Conservation (phyloP, 2,113 vertebrate species). For the Myrmecobius fasciatus region DNA sequence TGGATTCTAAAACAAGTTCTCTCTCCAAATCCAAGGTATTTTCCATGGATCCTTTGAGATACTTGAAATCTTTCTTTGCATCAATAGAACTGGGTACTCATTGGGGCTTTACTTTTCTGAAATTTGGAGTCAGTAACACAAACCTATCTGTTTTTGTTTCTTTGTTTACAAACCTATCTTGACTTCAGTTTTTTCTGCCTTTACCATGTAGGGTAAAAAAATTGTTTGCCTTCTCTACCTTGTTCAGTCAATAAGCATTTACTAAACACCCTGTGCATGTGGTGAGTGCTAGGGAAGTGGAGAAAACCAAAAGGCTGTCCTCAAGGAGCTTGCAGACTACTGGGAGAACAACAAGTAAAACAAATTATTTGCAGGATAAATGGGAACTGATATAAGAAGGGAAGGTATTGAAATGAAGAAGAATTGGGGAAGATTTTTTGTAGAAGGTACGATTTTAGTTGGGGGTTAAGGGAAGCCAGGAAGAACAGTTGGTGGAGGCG, state of each 20-base stretch:
- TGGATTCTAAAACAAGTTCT: too few relatives aligned
- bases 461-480: neutral
- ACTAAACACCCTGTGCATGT: too few relatives aligned
- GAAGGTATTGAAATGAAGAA: neutral
- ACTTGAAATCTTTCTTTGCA: too few relatives aligned
- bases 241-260: neutral
- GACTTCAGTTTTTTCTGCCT: neutral
- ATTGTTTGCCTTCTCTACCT: neutral
- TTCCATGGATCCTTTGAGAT: too few relatives aligned
- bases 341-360: too few relatives aligned
- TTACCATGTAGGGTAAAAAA: neutral
- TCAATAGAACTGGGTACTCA: neutral
- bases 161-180: neutral
- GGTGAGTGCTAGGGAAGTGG: neutral
- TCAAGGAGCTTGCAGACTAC: neutral
- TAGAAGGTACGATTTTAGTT: too few relatives aligned
- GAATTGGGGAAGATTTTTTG: too few relatives aligned
- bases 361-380: too few relatives aligned
- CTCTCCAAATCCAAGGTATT: too few relatives aligned
- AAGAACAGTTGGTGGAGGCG: neutral
- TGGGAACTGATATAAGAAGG: too few relatives aligned
- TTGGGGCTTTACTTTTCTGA: neutral
- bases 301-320: neutral
- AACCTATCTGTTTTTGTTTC: neutral
- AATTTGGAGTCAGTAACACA: neutral